Percentiles rank a stretch among this genome's conserved stretches.
phyloP scores from a whole-genome alignment of 2,113 vertebrate species.

The Chroicocephalus ridibundus region DNA sequence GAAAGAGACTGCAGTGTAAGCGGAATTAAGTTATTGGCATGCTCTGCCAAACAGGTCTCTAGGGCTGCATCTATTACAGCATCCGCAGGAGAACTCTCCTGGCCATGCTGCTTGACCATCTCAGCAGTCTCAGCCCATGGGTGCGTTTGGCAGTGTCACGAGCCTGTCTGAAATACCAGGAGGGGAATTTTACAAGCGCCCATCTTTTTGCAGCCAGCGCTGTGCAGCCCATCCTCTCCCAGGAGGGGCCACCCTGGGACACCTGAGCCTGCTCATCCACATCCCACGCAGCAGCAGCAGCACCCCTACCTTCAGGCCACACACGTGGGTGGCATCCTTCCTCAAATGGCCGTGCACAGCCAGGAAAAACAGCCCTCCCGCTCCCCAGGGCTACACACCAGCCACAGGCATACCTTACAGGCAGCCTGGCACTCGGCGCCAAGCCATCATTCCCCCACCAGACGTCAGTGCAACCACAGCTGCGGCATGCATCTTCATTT shows the following conservation, averaged over 20 bases:
- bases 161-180: background rate
- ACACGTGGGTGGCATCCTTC: background rate
- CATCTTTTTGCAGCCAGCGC: background rate
- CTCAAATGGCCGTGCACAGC: accelerated
- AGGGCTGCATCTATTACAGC: background rate
- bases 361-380: background rate
- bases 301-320: background rate
- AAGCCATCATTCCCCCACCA: background rate
- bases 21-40: background rate
- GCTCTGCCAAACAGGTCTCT: background rate
- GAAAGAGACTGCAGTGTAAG: background rate
- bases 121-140: background rate
- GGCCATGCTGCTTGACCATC: background rate
- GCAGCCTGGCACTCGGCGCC: background rate
- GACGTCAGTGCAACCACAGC: background rate
- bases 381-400: background rate
- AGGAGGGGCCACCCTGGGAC: background rate
- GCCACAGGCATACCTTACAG: background rate
- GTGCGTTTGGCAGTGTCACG: accelerated
- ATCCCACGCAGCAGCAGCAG: background rate
- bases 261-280: background rate
- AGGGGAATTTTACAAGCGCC: background rate
- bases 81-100: background rate
- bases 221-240: background rate
- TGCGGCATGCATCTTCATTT: background rate